Evolutionary conservation across 2,888 invertebrate genomes (phyloP), one percentile per base, ranked within the genome.

Genomic region (Spisula subtruncata): DNA sequence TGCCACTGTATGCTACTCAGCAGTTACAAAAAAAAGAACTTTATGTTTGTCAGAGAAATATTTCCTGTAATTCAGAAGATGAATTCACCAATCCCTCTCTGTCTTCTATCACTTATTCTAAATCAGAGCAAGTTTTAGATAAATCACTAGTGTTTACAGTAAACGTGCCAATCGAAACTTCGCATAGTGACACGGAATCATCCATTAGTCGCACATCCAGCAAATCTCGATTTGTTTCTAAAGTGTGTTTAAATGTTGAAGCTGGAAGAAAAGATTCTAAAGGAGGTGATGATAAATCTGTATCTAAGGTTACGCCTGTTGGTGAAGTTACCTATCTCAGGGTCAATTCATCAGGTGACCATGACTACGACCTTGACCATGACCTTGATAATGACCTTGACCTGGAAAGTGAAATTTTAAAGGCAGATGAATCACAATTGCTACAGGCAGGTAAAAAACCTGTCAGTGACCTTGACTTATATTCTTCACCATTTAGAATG

Each of bases 61-160:
- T 41, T 1, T 66, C 16, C 4, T 41, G 25, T 86, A 46, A 81
- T 81, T 51, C 51, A 0, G 71, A 85, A 25, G 79, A 71, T 12
- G 89, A 89, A 60, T 83, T 83, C 83, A n/a, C 14, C 51, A 81
- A 89, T 60, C 92, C 92, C 32, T 20, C 86, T 12, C 60, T 92
- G n/a, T 71, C 79, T 32, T 88, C 90, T 20, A 92, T 92, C 29
- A 71, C 86, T 14, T 90, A 90, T 46, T 75, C 81, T 79, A 60
- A 81, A 46, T 29, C 54, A 83, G 29, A 41, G 20, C 32, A 46
- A 80, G 60, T 29, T 79, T 14, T 14, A 80, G 32, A 92, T 29
- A 92, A 90, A 84, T 87, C 92, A 20, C 82, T 92, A 51, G 82
- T 90, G 10, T 92, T 84, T 84, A 90, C 92, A 18, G 60, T 92